Evolutionary conservation across 2,888 invertebrate genomes (phyloP).

Genomic region (Anthrax anthrax): DNA sequence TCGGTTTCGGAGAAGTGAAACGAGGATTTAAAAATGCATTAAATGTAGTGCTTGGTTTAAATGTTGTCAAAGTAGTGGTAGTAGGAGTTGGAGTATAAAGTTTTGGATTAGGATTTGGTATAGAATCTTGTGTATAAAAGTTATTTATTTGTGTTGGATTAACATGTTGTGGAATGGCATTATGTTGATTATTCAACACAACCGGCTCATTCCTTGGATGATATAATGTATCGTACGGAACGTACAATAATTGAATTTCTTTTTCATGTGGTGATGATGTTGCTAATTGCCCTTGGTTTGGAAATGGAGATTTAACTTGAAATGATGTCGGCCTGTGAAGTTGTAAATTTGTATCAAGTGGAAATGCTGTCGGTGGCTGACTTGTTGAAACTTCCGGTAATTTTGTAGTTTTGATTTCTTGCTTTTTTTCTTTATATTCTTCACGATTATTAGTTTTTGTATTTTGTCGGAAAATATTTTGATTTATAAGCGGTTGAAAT

Average conservation of each 20-base stretch:
- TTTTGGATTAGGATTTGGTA: conserved; percentile 18
- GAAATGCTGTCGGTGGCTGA: conserved; percentile 13
- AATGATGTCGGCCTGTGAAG: conserved; percentile 19
- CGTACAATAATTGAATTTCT: conserved; percentile 66
- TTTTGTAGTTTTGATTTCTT: conserved; percentile 6
- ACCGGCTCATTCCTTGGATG: conserved; percentile 28
- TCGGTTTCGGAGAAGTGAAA: conserved; percentile 41
- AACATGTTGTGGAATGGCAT: conserved; percentile 23
- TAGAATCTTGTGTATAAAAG: conserved; percentile 29
- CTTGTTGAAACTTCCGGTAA: conserved; percentile 6
- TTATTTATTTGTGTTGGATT: conserved; percentile 37
- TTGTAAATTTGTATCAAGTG: conserved; percentile 14
- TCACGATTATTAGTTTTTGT: conserved; percentile 17
- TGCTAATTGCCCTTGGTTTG: not conserved
- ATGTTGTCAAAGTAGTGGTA: conserved; percentile 21
- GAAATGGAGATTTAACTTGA: conserved; percentile 12
- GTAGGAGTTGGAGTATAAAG: conserved; percentile 11
- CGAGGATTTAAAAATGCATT: conserved; percentile 23
- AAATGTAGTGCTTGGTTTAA: conserved; percentile 27
- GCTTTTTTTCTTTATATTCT: conserved; percentile 7
- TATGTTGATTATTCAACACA: conserved; percentile 18
- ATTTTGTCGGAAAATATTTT: conserved; percentile 19
- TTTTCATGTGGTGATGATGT: conserved; percentile 34
- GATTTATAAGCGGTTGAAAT: conserved; percentile 15
- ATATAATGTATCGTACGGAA: conserved; percentile 62